Base-by-base conservation (phyloP, 2,797 vertebrate species). In the Xenopus petersii region DNA sequence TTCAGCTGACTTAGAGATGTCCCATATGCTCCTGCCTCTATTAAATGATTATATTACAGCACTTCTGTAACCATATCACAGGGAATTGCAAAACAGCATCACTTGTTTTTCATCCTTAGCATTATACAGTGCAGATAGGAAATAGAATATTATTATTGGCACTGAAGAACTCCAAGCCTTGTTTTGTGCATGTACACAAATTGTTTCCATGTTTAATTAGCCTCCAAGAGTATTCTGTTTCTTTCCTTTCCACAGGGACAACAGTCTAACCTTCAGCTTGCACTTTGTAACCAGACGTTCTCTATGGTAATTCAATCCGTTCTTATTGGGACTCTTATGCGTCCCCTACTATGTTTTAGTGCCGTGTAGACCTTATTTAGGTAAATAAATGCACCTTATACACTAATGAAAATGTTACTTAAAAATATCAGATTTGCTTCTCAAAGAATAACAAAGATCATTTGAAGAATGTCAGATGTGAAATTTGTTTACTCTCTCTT, bases 61-160 rank as follows among this genome's bases (percentile, higher is more conserved):
- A 66, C 47, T 75, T 79, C 56, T 54, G 64, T 81, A 85, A 81
- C 75, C 5, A 80, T 68, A 83, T 83, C 64, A 82, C 69, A 75
- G 73, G 80, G 72, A 86, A 86, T 80, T 82, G 71, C 17, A 64
- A 71, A 80, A 83, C 70, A 81, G 75, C 80, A 80, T 79, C 74
- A 70, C 73, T 85, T 87, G 79, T 83, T 84, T 83, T 82, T 77
- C 75, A 81, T 67, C 80, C 81, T 82, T 76, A 81, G 77, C 76
- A 74, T 83, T 84, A 81, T 79, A 85, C 76, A 83, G 80, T 84
- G 79, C 82, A 87, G 87, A 86, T 85, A 85, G 80, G 81, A 86
- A 87, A 86, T 80, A 73, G 82, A 81, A 70, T 84, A 85, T 85
- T 84, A 82, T 88, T 88, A 80, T 80, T 85, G 85, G 81, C 79